Percentiles rank a stretch among this genome's conserved stretches.
phyloP scores from a whole-genome alignment of 2,888 invertebrate genomes.

The Hylaea fasciaria region DNA sequence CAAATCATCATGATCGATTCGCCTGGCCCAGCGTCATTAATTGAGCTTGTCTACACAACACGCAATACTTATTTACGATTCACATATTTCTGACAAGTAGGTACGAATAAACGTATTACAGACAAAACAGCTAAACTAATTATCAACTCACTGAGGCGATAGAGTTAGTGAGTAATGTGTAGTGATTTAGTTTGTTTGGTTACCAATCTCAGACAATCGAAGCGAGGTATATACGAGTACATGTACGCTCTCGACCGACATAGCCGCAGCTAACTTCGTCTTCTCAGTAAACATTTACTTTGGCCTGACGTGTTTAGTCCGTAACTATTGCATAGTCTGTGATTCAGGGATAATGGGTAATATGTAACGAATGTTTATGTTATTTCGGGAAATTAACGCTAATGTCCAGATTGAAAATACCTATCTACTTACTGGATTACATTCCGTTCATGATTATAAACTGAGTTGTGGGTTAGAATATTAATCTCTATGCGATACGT shows the following conservation, averaged over 20 bases:
- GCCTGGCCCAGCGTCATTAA: constrained; percentile 10
- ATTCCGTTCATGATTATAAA: not conserved
- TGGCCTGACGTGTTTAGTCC: constrained; percentile 63
- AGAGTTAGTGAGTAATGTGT: constrained; percentile 20
- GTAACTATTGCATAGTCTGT: constrained; percentile 27
- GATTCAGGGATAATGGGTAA: constrained; percentile 64
- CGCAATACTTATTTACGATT: constrained; percentile 7
- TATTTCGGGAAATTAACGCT: constrained; percentile 63
- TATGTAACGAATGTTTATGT: constrained; percentile 71
- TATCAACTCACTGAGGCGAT: constrained; percentile 9
- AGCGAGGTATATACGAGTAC: too few species aligned
- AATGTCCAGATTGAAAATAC: constrained; percentile 51
- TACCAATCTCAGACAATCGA: constrained; percentile 26
- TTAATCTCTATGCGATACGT: too few species aligned
- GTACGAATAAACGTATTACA: constrained; percentile 28
- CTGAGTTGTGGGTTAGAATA: not conserved
- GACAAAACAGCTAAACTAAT: constrained; percentile 33
- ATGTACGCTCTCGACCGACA: constrained; percentile 43
- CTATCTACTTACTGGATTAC: not conserved
- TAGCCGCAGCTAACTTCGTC: constrained; percentile 55
- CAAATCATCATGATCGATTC: constrained; percentile 9
- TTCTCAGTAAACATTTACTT: constrained; percentile 68
- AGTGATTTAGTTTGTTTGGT: constrained; percentile 29
- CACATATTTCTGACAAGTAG: constrained; percentile 25
- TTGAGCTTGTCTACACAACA: constrained; percentile 4